A percentile compares a stretch with the other conserved stretches of the same genome.
These are phyloP conservation scores for Eupsilia transversa DNA, from an alignment of 2,888 invertebrate genomes.

Conservation along the genomic window DNA sequence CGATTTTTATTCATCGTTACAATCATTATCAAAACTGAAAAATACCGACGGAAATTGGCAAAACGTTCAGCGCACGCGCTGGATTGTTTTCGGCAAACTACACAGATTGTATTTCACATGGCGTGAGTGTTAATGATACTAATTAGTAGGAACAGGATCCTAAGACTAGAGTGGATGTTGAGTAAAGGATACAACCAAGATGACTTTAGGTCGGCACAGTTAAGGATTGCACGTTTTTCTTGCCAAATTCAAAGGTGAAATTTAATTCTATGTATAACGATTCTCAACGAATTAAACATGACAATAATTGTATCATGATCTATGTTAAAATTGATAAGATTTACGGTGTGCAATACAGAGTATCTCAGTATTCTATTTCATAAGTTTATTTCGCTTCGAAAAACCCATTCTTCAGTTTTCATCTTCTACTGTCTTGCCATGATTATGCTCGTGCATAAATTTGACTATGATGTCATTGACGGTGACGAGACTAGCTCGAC, in stretches of 20 bases:
- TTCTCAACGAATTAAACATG: background rate
- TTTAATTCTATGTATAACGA: too few relatives aligned
- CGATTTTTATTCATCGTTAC: background rate
- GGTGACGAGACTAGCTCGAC: constrained; percentile 47
- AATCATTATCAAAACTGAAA: background rate
- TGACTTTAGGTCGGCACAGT: background rate
- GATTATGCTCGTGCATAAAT: constrained; percentile 35
- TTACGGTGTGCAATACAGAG: background rate
- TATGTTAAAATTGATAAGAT: background rate
- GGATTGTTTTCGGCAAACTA: background rate
- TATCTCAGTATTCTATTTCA: background rate
- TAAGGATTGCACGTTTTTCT: background rate
- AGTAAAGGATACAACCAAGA: background rate
- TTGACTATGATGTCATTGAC: constrained; percentile 41
- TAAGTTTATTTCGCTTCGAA: background rate
- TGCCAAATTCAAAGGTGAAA: background rate
- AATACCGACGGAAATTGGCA: background rate
- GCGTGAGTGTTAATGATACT: background rate
- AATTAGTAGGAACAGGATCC: background rate
- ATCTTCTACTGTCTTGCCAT: constrained; percentile 4
- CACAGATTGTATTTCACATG: background rate
- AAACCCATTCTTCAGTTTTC: background rate
- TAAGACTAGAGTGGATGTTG: background rate
- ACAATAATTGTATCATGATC: background rate
- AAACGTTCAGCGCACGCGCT: background rate